Evolutionary conservation across 2,113 vertebrate species (phyloP).

Genomic region (Lathamus discolor): DNA sequence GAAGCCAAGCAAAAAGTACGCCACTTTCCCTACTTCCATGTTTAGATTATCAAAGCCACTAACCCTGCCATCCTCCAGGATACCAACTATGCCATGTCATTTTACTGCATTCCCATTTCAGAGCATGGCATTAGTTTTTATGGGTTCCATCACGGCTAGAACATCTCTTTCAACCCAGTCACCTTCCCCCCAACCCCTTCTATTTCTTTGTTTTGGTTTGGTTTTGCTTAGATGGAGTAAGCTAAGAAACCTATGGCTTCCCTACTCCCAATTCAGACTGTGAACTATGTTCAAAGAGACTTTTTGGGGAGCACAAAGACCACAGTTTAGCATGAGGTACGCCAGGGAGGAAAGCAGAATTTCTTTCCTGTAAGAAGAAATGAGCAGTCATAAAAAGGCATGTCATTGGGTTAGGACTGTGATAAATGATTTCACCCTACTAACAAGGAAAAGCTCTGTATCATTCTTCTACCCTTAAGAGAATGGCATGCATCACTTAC

Average conservation of each 20-base stretch:
- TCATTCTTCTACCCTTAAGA: background rate
- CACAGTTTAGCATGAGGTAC: background rate
- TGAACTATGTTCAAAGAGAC: background rate
- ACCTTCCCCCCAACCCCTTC: background rate
- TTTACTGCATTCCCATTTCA: background rate
- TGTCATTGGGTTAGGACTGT: background rate
- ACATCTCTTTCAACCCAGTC: background rate
- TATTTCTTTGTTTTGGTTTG: background rate
- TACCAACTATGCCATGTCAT: background rate
- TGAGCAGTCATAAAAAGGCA: background rate
- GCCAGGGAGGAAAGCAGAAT: background rate
- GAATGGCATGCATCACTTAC: background rate
- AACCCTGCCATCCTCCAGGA: background rate
- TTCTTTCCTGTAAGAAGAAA: background rate
- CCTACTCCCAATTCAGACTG: background rate
- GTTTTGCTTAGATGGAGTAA: background rate
- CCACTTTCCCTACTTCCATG: fast-evolving
- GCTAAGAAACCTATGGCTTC: background rate
- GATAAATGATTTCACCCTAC: background rate
- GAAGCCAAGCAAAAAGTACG: background rate
- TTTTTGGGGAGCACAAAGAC: background rate
- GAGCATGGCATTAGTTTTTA: background rate
- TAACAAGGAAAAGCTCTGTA: background rate
- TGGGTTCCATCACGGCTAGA: background rate
- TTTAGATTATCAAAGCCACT: background rate